Evolutionary conservation across 2,113 vertebrate species (phyloP).

Genomic region (Columba livia): DNA sequence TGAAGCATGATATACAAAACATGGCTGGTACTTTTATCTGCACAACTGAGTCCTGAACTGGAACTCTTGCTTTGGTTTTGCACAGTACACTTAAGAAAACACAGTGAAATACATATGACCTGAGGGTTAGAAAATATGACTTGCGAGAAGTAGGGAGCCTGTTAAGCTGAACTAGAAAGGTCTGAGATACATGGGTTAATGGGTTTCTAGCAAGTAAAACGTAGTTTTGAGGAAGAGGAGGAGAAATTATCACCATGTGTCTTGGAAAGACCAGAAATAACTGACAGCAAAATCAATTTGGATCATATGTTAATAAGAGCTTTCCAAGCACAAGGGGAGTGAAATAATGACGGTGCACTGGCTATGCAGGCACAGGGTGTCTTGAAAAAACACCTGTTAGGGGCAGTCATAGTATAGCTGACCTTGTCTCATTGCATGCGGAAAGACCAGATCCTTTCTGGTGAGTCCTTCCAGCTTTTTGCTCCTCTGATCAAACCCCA

Average conservation of each 20-base stretch:
- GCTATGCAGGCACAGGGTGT: neutral
- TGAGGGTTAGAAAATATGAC: neutral
- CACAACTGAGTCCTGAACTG: neutral
- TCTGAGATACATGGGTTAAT: neutral
- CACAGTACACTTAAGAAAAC: neutral
- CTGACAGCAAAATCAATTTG: constrained; percentile 5
- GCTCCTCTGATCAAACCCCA: neutral
- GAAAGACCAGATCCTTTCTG: neutral
- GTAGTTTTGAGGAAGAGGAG: neutral
- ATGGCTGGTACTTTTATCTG: neutral
- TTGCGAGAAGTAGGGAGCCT: neutral
- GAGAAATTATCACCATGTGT: neutral
- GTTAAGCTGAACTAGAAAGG: neutral
- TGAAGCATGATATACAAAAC: neutral
- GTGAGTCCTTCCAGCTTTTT: neutral
- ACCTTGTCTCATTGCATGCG: neutral
- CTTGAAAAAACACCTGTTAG: neutral
- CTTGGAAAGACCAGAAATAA: constrained; percentile 17
- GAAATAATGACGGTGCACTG: neutral
- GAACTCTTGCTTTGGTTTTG: neutral
- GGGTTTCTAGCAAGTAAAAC: neutral
- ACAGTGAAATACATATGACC: neutral
- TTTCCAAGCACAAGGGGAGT: neutral
- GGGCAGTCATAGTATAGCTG: neutral
- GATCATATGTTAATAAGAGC: neutral